Evolutionary conservation across 2,888 invertebrate species (phyloP), one percentile per base, ranked within the genome.

Genomic region (Ctena decussata): DNA sequence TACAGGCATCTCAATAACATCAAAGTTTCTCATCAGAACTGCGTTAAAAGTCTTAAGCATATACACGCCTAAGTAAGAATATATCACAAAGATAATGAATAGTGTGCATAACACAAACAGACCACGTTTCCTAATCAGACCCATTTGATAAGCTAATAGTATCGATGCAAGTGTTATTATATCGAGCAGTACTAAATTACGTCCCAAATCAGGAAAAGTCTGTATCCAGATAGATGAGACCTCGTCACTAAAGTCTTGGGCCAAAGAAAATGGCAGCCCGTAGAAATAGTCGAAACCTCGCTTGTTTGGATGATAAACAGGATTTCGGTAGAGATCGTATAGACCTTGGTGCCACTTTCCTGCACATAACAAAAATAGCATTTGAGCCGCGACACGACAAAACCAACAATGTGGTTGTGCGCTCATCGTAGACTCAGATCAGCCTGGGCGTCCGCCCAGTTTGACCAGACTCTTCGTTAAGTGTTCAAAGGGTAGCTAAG

Each of bases 281-380:
- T 95, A 96, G 88, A 95, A 96, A 74, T 93, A 92, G 86, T 96
- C 95, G 90, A 96, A 96, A 37, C 96, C 96, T 75, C 96, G 96
- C 11, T 91, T 93, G 35, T 93, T 73, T 0, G 96, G 96, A 84
- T 95, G 95, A 73, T 93, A 93, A 30, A 93, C 93, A 60, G 90
- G 89, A 82, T 95, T 94, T 15, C 92, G 91, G 39, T 80, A 82
- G 8, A 70, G 73, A 24, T 95, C 94, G 82, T 93, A 93, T 72
- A 94, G 78, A 3, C 96, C 96, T 78, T 96, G 89, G 91, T 96
- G 96, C 96, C 96, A 96, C 92, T 96, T 96, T 24, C 96, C 96
- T 90, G 94, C 79, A 83, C 80, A 71, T 21, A 41, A 41, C 6
- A 41, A 6, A 41, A 11, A 11, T 6, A 41, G 15, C 6, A 41